Conservation (phyloP, 2,888 invertebrate genomes). For the Meteorus colon region DNA sequence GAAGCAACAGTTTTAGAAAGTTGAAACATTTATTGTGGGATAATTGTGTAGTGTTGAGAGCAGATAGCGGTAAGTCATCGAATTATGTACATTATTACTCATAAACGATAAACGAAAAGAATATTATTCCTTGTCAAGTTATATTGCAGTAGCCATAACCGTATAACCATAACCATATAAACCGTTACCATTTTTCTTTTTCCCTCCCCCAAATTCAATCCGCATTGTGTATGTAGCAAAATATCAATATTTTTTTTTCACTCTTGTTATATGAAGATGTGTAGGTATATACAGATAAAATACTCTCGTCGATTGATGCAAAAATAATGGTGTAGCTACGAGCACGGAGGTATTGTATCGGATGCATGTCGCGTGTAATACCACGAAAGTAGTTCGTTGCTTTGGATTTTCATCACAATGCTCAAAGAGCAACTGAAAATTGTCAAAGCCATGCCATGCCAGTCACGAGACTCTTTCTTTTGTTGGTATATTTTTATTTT, state of each 20-base stretch:
- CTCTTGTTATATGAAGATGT: background rate
- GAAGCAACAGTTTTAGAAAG: background rate
- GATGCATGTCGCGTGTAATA: slow-evolving; percentile 7
- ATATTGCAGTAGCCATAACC: too few relatives aligned
- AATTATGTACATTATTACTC: too few relatives aligned
- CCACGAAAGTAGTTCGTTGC: background rate
- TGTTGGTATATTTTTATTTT: background rate
- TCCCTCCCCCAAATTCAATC: background rate
- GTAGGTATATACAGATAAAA: background rate
- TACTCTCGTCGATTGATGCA: background rate
- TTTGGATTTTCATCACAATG: background rate
- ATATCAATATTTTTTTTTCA: background rate
- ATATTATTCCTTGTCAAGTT: too few relatives aligned
- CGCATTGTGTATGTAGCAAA: background rate
- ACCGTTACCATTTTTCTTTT: too few relatives aligned
- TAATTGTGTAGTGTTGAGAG: background rate
- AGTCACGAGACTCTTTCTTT: slow-evolving; percentile 2
- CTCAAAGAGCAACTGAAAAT: background rate
- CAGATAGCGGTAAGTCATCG: background rate
- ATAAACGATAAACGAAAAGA: too few relatives aligned
- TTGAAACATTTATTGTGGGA: background rate
- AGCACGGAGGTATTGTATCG: background rate
- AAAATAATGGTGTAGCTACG: background rate
- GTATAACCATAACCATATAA: too few relatives aligned
- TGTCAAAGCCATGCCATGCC: background rate